Evolutionary conservation across 2,888 invertebrate species (phyloP), one percentile per base, ranked within the genome.

Genomic region (Limnephilus lunatus): DNA sequence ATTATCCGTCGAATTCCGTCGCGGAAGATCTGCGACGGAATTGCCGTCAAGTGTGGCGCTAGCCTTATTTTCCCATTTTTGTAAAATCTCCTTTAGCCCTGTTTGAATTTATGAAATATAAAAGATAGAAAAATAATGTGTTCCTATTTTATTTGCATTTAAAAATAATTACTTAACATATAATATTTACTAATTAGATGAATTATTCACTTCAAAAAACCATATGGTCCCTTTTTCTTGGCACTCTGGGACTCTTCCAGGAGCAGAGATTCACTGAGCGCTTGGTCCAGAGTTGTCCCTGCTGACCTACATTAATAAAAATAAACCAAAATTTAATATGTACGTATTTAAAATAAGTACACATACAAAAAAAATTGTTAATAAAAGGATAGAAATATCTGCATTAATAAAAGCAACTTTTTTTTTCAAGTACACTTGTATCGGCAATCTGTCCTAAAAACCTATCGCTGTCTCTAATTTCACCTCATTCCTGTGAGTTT

Each of bases 271-370:
- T 96, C 96, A 91, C 97, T 96, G 35, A 99, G 95, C 39, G 97
- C 97, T 94, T 96, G 95, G 94, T 98, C 98, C 11, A 99, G 95
- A 91, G 96, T 96, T 94, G 97, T 96, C 0, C 98, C 98, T 92
- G 96, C 96, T 48, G 95, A 94, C 93, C 96, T 96, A 95, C 92
- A 95, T 95, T 93, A 87, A 94, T 94, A 92, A 90, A 44, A 92
- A 90, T 15, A 32, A 32, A 32, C 14, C 15, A 11, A 82, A 31
- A 15, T 81, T 81, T 30, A 30, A 25, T 5, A 81, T 82, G 82
- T 83, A 35, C 15, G 19, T 83, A 31, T 30, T 3, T 2, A 39
- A 0, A 39, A 7, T 30, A 30, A 30, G 7, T 2, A 32, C 12
- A 12, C 12, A 44, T 12, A 44, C 12, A 44, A 44, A 9, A 9